These are phyloP conservation scores for Branchinecta lindahli DNA, from an alignment of 1,140 invertebrate genomes.

Conservation along the genomic window DNA sequence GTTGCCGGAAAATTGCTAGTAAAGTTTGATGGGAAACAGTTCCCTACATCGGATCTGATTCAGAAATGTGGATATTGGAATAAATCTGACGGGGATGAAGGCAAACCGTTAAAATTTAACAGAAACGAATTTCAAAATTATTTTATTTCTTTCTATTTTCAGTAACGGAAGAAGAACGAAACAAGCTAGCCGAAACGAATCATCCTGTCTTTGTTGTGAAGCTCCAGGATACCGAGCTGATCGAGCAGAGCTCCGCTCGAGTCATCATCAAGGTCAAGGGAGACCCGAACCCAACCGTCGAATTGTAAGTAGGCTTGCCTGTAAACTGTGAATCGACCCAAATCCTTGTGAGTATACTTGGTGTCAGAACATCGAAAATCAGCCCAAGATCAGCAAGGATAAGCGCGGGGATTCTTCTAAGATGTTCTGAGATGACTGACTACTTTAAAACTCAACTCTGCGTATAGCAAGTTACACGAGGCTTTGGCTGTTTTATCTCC, in stretches of 20 bases:
- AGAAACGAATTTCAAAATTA: not conserved
- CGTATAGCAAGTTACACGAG: too few species aligned
- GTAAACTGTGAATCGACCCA: not conserved
- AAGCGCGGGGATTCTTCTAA: too few species aligned
- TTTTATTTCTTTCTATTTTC: constrained; percentile 20
- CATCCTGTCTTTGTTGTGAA: constrained; percentile 61
- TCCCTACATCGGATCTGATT: too few species aligned
- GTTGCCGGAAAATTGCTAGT: too few species aligned
- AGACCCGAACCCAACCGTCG: constrained; percentile 62
- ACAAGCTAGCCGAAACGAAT: constrained; percentile 47
- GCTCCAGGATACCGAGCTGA: constrained; percentile 67
- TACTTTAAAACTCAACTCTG: not conserved
- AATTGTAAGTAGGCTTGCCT: constrained; percentile 51
- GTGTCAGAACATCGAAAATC: too few species aligned
- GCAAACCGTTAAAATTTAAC: too few species aligned
- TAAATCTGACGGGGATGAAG: too few species aligned
- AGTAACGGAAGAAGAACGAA: constrained; percentile 53
- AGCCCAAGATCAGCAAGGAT: too few species aligned
- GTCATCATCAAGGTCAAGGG: constrained; percentile 80
- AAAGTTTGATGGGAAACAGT: too few species aligned
- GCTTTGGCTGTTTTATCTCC: not conserved
- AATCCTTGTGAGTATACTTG: too few species aligned
- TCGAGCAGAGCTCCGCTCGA: constrained; percentile 67
- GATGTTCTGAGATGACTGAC: too few species aligned
- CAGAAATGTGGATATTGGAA: too few species aligned